Base-by-base conservation (phyloP, 2,113 vertebrate species). In the Tupaia tana region DNA sequence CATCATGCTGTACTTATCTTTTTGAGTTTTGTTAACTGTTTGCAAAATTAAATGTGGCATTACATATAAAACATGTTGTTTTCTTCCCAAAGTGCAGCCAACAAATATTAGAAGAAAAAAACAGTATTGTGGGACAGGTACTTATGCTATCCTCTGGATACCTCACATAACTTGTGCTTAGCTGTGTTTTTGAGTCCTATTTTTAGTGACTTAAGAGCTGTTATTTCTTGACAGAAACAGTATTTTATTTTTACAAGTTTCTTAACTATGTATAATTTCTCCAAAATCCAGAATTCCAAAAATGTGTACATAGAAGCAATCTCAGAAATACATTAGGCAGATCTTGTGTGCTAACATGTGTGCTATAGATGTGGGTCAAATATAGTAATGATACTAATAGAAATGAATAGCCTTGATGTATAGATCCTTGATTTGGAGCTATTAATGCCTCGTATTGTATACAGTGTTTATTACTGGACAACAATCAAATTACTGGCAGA, bases 221-320 rank as follows among this genome's bases (percentile, higher is more conserved):
- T 54, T 91, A 54, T 84, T 85, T 86, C 64, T 74, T 90, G 52
- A 82, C 27, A 85, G 81, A 81, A 19, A 67, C 4, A 20, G 7
- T 69, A 13, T n/a, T 77, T 2, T 43, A 9, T 79, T 61, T 89
- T 71, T 24, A 15, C 66, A 91, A 91, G 14, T 27, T 66, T 88
- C 27, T 86, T 31, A 93, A 90, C 54, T 77, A 3, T 61, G 5
- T 67, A 2, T 91, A 69, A 82, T 85, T 81, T 88, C 52, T 95
- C 6, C 93, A 54, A 82, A 79, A 71, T 89, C 24, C 10, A 83
- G 16, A 93, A 78, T 94, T 89, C n/a, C 11, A 74, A 92, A 58
- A 74, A 84, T 79, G 66, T 81, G 24, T 73, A 67, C 77, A 54
- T 90, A 77, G 78, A 80, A 3, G 31, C 20, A 93, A 82, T 19